These are phyloP conservation scores for Sphaerodactylus townsendi DNA, from an alignment of 2,113 vertebrate species.

Conservation along the genomic window DNA sequence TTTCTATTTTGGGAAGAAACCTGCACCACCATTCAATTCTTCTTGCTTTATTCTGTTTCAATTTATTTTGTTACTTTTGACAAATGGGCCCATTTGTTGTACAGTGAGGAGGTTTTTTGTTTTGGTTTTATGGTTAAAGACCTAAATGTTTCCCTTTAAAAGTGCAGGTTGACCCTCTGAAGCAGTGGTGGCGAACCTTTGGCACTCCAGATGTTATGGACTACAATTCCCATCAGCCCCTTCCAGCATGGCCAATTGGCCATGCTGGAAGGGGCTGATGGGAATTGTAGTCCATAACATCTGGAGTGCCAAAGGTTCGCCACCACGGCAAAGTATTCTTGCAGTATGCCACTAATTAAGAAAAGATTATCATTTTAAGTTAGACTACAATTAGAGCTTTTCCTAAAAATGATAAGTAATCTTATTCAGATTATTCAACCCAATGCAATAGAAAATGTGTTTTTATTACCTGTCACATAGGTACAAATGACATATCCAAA, in stretches of 20 bases:
- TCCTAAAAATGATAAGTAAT: conserved; percentile 75
- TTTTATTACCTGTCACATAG: conserved; percentile 68
- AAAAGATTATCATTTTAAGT: conserved; percentile 85
- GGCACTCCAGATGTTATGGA: no score
- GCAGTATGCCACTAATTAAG: conserved; percentile 81
- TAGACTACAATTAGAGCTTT: conserved; percentile 79
- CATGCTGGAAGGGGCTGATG: no score
- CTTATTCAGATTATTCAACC: conserved; percentile 77
- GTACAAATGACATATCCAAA: conserved; percentile 58
- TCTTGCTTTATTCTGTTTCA: conserved; percentile 8
- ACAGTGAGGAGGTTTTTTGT: conserved; percentile 33
- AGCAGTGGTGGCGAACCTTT: no score
- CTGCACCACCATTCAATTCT: neutral
- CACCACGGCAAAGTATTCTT: conserved; percentile 75
- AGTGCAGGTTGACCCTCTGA: conserved; percentile 77
- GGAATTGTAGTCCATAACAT: no score
- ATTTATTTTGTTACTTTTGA: conserved; percentile 58
- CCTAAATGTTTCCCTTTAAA: conserved; percentile 68
- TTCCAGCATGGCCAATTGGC: no score
- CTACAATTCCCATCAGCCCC: no score
- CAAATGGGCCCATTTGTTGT: conserved; percentile 61
- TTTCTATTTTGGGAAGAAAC: neutral
- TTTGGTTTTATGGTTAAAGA: conserved; percentile 2
- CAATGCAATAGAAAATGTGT: conserved; percentile 67
- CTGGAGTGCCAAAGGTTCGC: no score